Evolutionary conservation across 2,113 vertebrate species (phyloP).

Genomic region (Murina feae): DNA sequence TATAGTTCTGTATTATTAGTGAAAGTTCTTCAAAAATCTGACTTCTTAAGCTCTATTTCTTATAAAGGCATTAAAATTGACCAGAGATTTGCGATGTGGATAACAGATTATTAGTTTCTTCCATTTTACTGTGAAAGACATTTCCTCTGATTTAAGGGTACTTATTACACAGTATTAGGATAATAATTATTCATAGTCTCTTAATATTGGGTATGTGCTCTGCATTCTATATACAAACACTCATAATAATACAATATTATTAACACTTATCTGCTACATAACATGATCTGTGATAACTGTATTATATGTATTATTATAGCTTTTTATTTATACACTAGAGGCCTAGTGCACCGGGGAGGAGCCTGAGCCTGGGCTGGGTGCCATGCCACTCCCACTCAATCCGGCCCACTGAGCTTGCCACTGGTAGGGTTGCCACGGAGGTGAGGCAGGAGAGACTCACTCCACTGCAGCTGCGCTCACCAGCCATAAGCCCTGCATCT

Average conservation of each 20-base stretch:
- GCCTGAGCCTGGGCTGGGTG: no score
- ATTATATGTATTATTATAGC: background rate
- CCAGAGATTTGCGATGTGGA: background rate
- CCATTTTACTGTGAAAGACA: background rate
- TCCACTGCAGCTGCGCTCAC: no score
- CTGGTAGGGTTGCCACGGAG: no score
- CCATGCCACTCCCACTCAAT: no score
- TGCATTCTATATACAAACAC: background rate
- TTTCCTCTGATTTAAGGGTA: background rate
- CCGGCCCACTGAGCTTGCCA: no score
- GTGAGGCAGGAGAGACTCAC: no score
- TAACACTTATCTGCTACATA: background rate
- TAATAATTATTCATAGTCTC: background rate
- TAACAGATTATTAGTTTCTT: conserved; percentile 1
- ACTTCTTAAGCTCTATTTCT: background rate
- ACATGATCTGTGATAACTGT: background rate
- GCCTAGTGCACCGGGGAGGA: no score
- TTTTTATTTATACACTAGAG: conserved; percentile 5
- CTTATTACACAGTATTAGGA: background rate
- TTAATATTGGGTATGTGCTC: background rate
- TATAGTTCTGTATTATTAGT: background rate
- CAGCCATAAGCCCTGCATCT: no score
- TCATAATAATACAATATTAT: background rate
- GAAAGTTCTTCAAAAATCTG: background rate
- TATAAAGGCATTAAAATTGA: background rate